Percentiles rank a stretch among this genome's conserved stretches.
These are phyloP conservation scores for Hanleya hanleyi DNA, from an alignment of 2,888 invertebrate species.

Conservation along the genomic window DNA sequence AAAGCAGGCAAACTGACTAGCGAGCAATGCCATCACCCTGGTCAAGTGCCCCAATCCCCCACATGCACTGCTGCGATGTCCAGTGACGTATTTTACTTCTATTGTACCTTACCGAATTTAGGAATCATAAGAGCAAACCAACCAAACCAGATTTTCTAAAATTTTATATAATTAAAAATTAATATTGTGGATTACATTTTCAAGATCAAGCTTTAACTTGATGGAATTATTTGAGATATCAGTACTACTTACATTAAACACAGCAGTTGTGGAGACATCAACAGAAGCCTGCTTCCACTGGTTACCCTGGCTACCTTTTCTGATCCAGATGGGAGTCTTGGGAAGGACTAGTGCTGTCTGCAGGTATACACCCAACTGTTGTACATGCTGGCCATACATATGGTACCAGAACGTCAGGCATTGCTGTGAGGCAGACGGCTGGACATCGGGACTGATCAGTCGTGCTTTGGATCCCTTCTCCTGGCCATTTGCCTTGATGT, in stretches of 20 bases:
- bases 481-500: constrained; percentile 55
- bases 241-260: neutral
- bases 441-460: constrained; percentile 55
- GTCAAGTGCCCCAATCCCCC: too few species aligned
- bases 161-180: too few species aligned
- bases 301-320: constrained; percentile 58
- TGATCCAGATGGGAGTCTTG: constrained; percentile 49
- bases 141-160: too few species aligned
- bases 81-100: too few species aligned
- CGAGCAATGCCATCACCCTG: too few species aligned
- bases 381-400: constrained; percentile 61
- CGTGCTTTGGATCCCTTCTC: constrained; percentile 45
- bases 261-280: neutral
- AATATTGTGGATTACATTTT: too few species aligned
- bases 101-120: too few species aligned
- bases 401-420: constrained; percentile 66
- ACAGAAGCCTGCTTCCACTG: constrained; percentile 52
- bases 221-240: too few species aligned
- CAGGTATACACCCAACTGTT: constrained; percentile 53
- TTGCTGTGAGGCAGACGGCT: constrained; percentile 35
- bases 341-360: constrained; percentile 43
- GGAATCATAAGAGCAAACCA: too few species aligned
- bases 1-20: too few species aligned
- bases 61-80: too few species aligned
- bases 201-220: too few species aligned